phyloP scores from a whole-genome alignment of 2,797 vertebrate genomes.

The Lagorchestes hirsutus region DNA sequence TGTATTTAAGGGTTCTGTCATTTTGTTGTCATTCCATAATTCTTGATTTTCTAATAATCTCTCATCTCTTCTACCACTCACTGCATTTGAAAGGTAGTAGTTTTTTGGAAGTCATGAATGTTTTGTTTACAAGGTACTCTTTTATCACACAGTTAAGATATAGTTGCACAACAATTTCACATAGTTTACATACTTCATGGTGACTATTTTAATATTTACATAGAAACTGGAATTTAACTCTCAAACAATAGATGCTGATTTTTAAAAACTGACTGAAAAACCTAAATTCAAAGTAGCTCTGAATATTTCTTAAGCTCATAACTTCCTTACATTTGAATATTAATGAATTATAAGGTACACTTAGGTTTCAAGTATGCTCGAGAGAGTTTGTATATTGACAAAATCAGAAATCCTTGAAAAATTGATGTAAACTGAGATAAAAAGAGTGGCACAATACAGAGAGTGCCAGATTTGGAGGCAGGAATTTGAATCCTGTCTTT shows the following conservation, averaged over 20 bases:
- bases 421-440: not conserved
- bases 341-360: not conserved
- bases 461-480: not conserved
- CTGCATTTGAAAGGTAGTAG: not conserved
- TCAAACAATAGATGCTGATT: not conserved
- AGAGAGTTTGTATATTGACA: not conserved
- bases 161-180: not conserved
- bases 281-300: not conserved
- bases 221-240: not conserved
- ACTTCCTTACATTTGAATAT: not conserved
- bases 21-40: not conserved
- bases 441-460: not conserved
- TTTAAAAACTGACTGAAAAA: not conserved
- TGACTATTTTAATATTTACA: not conserved
- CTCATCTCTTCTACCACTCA: not conserved
- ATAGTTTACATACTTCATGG: not conserved
- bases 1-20: not conserved
- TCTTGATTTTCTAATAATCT: not conserved
- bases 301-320: not conserved
- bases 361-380: not conserved
- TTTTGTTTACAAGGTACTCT: not conserved
- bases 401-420: not conserved
- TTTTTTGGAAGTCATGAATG: not conserved
- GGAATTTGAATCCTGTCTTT: not conserved
- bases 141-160: not conserved